phyloP scores from a whole-genome alignment of 2,113 vertebrate genomes.

The Gallinago paraguaiae region DNA sequence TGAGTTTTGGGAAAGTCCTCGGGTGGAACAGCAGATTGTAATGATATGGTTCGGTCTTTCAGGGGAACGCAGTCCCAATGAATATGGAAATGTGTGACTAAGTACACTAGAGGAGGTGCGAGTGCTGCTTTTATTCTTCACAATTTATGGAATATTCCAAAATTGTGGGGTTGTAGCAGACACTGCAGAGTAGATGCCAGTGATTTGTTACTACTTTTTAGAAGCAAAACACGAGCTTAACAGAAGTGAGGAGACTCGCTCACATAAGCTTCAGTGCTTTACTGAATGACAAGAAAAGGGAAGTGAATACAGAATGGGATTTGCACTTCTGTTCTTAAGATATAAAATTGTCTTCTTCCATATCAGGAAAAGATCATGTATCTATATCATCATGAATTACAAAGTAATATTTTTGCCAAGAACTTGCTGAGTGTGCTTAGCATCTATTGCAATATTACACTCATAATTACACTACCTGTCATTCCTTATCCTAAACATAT shows the following conservation, averaged over 20 bases:
- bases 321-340: not conserved
- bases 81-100: conserved; percentile 21
- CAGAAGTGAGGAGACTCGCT: not conserved
- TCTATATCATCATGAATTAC: not conserved
- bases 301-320: not conserved
- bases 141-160: conserved; percentile 2
- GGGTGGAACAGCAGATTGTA: not conserved
- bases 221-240: not conserved
- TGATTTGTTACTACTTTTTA: not conserved
- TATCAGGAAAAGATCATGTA: not conserved
- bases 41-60: not conserved
- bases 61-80: not conserved
- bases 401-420: not conserved
- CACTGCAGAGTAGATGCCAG: not conserved
- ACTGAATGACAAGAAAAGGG: not conserved
- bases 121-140: not conserved
- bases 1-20: not conserved
- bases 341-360: not conserved
- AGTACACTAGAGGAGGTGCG: not conserved
- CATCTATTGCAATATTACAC: not conserved
- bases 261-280: not conserved
- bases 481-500: not conserved
- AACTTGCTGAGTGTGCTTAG: not conserved
- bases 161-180: not conserved
- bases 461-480: not conserved